Conservation (phyloP, 1,140 invertebrate genomes). For the Batillaria attramentaria region DNA sequence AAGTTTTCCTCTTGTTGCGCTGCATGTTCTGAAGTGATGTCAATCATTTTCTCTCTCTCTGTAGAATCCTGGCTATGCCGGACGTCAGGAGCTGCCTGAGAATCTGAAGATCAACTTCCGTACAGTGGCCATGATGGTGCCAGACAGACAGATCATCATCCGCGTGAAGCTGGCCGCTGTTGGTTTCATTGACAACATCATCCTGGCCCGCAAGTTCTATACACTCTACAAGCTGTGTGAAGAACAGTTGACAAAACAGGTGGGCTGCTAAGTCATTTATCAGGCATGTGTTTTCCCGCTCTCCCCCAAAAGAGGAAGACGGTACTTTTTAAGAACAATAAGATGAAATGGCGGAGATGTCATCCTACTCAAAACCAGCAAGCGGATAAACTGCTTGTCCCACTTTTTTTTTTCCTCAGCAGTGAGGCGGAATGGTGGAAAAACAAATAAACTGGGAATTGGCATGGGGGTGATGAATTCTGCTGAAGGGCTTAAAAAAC, state of each 20-base stretch:
- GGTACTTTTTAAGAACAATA: too few relatives aligned
- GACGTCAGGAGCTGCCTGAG: conserved; percentile 94
- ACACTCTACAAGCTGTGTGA: conserved; percentile 97
- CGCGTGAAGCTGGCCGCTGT: conserved; percentile 95
- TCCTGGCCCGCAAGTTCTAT: conserved; percentile 95
- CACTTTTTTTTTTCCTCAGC: too few relatives aligned
- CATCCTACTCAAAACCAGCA: too few relatives aligned
- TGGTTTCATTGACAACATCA: conserved; percentile 96
- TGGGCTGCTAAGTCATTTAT: conserved; percentile 36
- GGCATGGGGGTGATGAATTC: too few relatives aligned
- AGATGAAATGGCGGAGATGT: too few relatives aligned
- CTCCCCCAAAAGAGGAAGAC: too few relatives aligned
- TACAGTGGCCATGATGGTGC: conserved; percentile 99
- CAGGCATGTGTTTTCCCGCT: too few relatives aligned
- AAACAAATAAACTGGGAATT: too few relatives aligned
- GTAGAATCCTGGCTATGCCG: conserved; percentile 95
- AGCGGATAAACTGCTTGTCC: too few relatives aligned
- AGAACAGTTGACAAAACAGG: conserved; percentile 96
- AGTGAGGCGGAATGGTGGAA: too few relatives aligned
- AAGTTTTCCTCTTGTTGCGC: not conserved
- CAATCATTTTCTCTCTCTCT: conserved; percentile 27
- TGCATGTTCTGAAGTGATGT: not conserved
- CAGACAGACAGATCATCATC: conserved; percentile 97
- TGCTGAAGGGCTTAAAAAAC: too few relatives aligned
- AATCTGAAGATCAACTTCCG: conserved; percentile 98